Evolutionary conservation across 2,113 vertebrate genomes (phyloP).

Genomic region (Isichthys henryi): DNA sequence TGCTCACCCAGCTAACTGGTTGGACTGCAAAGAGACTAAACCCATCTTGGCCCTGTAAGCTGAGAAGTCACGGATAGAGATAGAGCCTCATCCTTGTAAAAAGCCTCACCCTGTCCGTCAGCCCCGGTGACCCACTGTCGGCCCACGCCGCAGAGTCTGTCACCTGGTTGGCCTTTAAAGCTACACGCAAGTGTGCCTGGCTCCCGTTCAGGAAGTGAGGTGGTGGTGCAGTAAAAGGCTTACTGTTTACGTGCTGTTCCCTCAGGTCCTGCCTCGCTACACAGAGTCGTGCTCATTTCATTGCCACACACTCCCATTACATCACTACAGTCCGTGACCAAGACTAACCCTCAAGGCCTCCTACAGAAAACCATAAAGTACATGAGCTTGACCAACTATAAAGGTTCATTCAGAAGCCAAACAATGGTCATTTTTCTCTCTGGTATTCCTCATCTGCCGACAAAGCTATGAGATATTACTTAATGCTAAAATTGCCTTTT

Average conservation of each 20-base stretch:
- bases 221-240: background rate
- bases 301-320: background rate
- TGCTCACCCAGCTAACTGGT: background rate
- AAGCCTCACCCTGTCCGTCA: background rate
- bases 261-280: background rate
- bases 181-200: background rate
- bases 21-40: background rate
- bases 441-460: background rate
- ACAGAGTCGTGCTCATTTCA: background rate
- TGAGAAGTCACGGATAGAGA: background rate
- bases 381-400: background rate
- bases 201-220: background rate
- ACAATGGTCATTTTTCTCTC: background rate
- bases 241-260: background rate
- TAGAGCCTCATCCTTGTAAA: background rate
- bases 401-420: background rate
- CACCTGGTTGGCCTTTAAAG: background rate
- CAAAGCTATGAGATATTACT: background rate
- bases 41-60: background rate
- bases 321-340: background rate
- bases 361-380: background rate
- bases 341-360: background rate
- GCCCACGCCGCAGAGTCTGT: background rate
- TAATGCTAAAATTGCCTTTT: background rate
- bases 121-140: background rate